Evolutionary conservation across 2,797 vertebrate species (phyloP).

Genomic region (Menidia menidia): DNA sequence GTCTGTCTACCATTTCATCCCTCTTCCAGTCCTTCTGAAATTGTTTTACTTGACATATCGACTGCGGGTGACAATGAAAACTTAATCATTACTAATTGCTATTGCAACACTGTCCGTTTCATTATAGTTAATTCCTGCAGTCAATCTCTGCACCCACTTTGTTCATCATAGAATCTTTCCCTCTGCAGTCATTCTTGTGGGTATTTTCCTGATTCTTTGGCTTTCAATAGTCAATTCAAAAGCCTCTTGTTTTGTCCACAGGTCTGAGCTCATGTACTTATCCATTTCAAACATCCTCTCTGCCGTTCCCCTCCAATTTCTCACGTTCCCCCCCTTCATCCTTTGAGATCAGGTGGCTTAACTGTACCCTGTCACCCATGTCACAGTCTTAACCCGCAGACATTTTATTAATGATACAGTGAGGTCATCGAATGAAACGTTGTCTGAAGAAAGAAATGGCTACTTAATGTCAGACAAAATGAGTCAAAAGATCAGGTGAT

Average conservation of each 20-base stretch:
- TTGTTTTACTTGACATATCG: conserved; percentile 23
- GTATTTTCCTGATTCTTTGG: neutral
- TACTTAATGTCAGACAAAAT: conserved; percentile 37
- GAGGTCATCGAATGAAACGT: conserved; percentile 35
- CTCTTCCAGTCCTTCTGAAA: neutral
- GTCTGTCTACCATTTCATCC: conserved; percentile 1
- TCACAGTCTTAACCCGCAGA: conserved; percentile 5
- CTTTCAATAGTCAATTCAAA: conserved; percentile 13
- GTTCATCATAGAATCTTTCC: neutral
- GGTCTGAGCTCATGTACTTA: neutral
- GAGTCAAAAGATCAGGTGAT: conserved; percentile 11
- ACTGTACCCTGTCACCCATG: conserved; percentile 44
- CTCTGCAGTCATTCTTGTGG: neutral
- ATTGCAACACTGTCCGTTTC: conserved; percentile 6
- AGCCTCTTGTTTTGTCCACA: conserved; percentile 26
- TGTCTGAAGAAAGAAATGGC: conserved; percentile 8
- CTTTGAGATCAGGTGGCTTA: conserved; percentile 50
- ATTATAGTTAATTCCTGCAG: conserved; percentile 8
- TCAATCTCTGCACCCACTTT: neutral
- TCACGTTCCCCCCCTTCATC: conserved; percentile 35
- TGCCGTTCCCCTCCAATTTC: neutral
- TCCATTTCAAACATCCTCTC: conserved; percentile 26
- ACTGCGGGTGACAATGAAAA: conserved; percentile 13
- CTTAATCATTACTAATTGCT: conserved; percentile 13
- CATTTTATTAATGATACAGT: conserved; percentile 33